These are phyloP conservation scores for Rhea americana DNA, from an alignment of 2,113 vertebrate genomes.

Conservation along the genomic window DNA sequence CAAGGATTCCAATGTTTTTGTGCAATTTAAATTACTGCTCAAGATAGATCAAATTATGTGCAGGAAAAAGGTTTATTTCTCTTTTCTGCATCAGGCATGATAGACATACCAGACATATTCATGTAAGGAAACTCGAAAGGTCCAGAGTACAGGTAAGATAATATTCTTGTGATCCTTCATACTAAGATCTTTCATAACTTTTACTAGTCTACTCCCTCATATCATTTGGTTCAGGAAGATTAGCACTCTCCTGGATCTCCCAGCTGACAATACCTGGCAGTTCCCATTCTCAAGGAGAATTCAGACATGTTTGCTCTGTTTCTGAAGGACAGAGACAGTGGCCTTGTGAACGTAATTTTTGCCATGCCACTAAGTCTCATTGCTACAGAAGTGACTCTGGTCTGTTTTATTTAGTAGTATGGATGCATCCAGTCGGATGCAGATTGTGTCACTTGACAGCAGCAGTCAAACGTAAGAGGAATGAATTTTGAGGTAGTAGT, in stretches of 20 bases:
- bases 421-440: neutral
- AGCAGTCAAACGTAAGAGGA: neutral
- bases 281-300: neutral
- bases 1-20: neutral
- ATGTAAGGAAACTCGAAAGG: neutral
- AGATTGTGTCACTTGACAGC: neutral
- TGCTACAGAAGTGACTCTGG: neutral
- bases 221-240: rapidly evolving
- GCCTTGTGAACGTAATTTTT: neutral
- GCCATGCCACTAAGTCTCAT: neutral
- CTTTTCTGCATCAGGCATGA: neutral
- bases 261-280: neutral
- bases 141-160: neutral
- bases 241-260: neutral
- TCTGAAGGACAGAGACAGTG: neutral
- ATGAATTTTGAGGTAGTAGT: neutral
- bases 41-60: neutral
- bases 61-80: neutral
- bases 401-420: neutral
- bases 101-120: neutral
- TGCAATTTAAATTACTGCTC: neutral
- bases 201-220: neutral
- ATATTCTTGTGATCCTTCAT: neutral
- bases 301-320: neutral
- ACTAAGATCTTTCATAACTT: neutral